Conservation (phyloP, 2,113 vertebrate species). For the Pterocles orientalis region DNA sequence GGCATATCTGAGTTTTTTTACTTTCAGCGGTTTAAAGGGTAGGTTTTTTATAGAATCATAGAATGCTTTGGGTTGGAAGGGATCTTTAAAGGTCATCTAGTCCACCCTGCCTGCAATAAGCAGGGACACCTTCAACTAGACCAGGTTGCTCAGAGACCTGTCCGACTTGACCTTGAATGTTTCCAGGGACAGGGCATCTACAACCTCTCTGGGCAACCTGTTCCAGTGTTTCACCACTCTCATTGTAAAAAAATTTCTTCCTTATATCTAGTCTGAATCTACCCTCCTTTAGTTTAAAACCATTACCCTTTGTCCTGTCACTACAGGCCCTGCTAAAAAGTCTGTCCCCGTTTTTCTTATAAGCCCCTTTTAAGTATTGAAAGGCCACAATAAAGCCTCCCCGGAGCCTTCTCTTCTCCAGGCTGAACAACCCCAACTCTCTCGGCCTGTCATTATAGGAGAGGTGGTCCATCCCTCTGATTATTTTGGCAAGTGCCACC, state of each 20-base stretch:
- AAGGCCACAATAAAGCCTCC: neutral
- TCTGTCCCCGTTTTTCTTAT: neutral
- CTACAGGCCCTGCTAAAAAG: neutral
- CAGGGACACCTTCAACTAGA: neutral
- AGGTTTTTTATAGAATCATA: neutral
- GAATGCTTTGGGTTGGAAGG: neutral
- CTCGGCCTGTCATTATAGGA: neutral
- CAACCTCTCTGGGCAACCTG: neutral
- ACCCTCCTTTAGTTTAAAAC: neutral
- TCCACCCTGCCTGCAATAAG: neutral
- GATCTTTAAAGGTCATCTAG: neutral
- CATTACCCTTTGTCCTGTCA: neutral
- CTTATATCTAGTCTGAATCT: neutral
- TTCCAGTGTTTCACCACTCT: neutral
- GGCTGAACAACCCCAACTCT: neutral
- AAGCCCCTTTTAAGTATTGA: neutral
- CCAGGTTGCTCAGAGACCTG: neutral
- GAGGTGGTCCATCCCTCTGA: neutral
- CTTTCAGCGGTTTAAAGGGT: neutral
- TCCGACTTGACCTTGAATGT: neutral
- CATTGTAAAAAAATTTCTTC: fast-evolving
- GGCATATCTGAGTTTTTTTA: neutral
- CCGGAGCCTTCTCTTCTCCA: neutral
- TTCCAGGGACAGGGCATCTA: neutral
- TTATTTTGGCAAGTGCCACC: neutral